phyloP scores from a whole-genome alignment of 1,140 invertebrate genomes.

The Pseudomyrmex sp. region DNA sequence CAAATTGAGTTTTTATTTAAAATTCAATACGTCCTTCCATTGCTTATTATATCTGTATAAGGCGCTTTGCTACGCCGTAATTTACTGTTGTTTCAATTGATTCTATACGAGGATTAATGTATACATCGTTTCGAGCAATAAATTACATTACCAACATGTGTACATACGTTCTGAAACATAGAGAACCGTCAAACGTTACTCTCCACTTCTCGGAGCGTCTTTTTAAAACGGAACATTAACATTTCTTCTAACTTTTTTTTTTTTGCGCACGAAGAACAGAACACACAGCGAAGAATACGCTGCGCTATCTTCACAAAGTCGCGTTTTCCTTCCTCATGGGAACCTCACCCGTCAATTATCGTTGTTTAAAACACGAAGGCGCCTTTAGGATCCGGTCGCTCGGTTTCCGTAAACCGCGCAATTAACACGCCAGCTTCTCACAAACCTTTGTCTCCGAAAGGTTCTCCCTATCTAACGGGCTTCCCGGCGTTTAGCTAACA shows the following conservation, averaged over 20 bases:
- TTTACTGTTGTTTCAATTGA: no score
- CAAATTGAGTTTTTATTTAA: slow-evolving; percentile 4
- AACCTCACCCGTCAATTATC: slow-evolving; percentile 53
- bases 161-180: no score
- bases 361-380: slow-evolving; percentile 35
- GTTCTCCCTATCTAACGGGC: slow-evolving; percentile 17
- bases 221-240: no score
- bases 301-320: slow-evolving; percentile 45
- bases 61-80: not conserved
- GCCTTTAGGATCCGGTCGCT: slow-evolving; percentile 44
- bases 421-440: slow-evolving; percentile 22
- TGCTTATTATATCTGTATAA: not conserved
- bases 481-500: not conserved
- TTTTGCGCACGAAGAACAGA: no score
- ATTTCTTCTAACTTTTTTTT: no score
- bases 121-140: no score
- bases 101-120: no score
- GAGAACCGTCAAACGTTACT: no score
- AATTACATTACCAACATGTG: no score
- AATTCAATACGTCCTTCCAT: not conserved
- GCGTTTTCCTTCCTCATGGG: slow-evolving; percentile 49
- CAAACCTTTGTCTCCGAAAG: slow-evolving; percentile 34
- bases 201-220: no score
- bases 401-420: slow-evolving; percentile 47
- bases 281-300: slow-evolving; percentile 1